These are phyloP conservation scores for Maylandia zebra DNA, from an alignment of 2,113 vertebrate species.

Conservation along the genomic window DNA sequence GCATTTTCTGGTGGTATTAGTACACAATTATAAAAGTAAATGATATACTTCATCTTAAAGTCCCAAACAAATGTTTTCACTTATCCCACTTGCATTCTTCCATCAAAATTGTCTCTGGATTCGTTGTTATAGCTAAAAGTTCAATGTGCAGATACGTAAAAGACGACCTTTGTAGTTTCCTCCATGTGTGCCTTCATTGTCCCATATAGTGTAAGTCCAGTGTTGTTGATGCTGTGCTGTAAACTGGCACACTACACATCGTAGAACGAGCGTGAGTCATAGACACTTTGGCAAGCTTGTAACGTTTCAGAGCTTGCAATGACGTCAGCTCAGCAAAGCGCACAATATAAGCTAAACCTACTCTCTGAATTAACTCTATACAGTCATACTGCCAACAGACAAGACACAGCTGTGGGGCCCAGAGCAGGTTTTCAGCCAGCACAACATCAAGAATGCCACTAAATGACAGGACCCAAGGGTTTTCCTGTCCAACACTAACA, in stretches of 20 bases:
- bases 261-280: constrained; percentile 27
- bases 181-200: constrained; percentile 28
- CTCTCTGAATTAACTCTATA: neutral
- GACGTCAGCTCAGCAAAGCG: constrained; percentile 9
- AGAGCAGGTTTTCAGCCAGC: constrained; percentile 16
- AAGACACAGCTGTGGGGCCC: constrained; percentile 50
- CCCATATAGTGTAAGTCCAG: constrained; percentile 3
- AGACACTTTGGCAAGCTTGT: constrained; percentile 19
- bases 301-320: neutral
- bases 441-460: constrained; percentile 33
- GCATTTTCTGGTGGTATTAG: neutral
- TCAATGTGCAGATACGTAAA: constrained; percentile 1
- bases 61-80: neutral
- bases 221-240: constrained; percentile 27
- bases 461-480: constrained; percentile 73
- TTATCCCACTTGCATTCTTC: neutral
- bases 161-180: neutral
- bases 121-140: neutral
- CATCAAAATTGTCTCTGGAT: neutral
- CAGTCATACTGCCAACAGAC: neutral
- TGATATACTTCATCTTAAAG: neutral
- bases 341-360: neutral
- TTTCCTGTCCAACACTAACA: constrained; percentile 65
- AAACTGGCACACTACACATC: constrained; percentile 26
- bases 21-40: neutral